Base-by-base conservation (phyloP, 2,797 vertebrate genomes). In the Anableps anableps region DNA sequence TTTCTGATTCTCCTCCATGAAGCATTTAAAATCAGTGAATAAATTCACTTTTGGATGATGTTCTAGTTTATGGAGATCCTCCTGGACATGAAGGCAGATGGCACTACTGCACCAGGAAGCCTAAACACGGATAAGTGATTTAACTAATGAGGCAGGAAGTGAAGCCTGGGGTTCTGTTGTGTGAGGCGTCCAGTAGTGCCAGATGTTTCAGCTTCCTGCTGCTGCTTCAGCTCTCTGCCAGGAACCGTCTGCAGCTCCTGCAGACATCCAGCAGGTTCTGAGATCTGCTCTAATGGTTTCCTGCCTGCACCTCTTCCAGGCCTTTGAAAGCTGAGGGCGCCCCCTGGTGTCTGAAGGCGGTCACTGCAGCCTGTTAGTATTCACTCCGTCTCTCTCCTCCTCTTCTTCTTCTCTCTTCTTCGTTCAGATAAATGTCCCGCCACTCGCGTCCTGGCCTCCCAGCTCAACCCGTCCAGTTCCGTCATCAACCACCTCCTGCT, bases 401-500 rank as follows among this genome's bases (percentile, higher is more conserved):
- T 47, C 10, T 83, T 0, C 6, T 45, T 23, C 70, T 45, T 76
- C 9, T 43, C 26, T 23, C 14, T 19, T 23, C 26, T 70, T 72
- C 64, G 38, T 80, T n/a, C 95, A 99, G 99, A 98, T 68, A 98
- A 98, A 91, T 98, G 98, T 73, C 97, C 97, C 0, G 96, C 97
- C 88, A 99, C 97, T 75, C 97, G 95, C 75, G 94, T 99, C 80
- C 95, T 98, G 74, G 94, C 97, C 1, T 98, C 99, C 84, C 98
- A 99, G 91, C 96, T 99, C 80, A 98, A 97, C 86, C 94, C 96
- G 10, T 97, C 97, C 78, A 84, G 89, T 50, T 94, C 97, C 0
- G 98, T 98, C 62, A 97, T 99, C 91, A 99, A 99, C 92, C 99
- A 99, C 92, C 97, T 99, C 82, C 96, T 99, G 21, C 91, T 99